Conservation (phyloP, 2,888 invertebrate genomes). For the Eumerus sabulonum region DNA sequence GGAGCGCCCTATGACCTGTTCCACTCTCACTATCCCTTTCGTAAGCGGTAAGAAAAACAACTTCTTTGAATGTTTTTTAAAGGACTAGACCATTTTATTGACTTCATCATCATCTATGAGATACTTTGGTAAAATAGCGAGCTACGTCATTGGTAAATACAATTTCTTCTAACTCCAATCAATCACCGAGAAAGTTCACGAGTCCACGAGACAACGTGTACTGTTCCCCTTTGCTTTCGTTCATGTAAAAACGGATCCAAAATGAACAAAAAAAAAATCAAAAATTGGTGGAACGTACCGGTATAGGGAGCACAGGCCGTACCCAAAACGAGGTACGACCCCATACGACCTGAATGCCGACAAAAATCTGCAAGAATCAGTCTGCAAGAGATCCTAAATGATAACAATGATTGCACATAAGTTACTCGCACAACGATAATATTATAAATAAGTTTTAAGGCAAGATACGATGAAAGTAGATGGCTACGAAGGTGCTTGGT, state of each 20-base stretch:
- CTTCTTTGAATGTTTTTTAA: background rate
- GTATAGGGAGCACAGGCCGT: slow-evolving; percentile 9
- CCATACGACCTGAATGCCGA: background rate
- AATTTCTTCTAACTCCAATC: slow-evolving; percentile 46
- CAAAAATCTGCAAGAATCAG: background rate
- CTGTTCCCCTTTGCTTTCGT: too few relatives aligned
- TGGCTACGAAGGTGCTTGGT: slow-evolving; percentile 33
- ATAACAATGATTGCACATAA: background rate
- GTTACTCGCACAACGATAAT: background rate
- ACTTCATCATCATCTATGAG: slow-evolving; percentile 36
- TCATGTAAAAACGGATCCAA: too few relatives aligned
- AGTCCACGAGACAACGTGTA: background rate
- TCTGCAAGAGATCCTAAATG: background rate
- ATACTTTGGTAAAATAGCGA: slow-evolving; percentile 64
- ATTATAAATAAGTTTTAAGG: slow-evolving; percentile 27
- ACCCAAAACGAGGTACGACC: background rate
- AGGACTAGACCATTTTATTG: slow-evolving; percentile 44
- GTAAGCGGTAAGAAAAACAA: too few relatives aligned
- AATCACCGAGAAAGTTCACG: background rate
- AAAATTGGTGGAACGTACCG: slow-evolving; percentile 14
- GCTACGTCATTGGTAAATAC: slow-evolving; percentile 32
- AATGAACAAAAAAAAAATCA: slow-evolving; percentile 2
- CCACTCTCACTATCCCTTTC: too few relatives aligned
- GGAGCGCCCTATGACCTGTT: too few relatives aligned
- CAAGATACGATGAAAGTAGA: slow-evolving; percentile 35